Evolutionary conservation across 2,113 vertebrate genomes (phyloP), one percentile per base, ranked within the genome.

Genomic region (Campylorhamphus procurvoides): DNA sequence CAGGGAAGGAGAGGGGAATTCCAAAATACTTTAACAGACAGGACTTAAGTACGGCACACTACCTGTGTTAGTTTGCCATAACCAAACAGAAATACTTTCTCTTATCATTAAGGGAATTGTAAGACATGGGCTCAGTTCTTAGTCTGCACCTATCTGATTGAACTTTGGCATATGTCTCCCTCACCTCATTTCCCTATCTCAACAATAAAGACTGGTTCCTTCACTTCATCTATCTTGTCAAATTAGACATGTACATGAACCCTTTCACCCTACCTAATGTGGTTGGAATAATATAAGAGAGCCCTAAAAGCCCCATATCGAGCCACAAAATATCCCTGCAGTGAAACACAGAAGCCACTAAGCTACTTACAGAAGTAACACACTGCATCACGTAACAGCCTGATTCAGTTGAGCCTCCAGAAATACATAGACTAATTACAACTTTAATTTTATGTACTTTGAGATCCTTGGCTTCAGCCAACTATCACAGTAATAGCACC

Each of bases 181-280:
- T 92, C 95, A 94, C 73, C 58, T 89, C 92, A 82, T 97, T 95
- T 96, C 46, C 86, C 73, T 90, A 84, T 92, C 83, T 90, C 87
- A 81, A 3, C 90, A 96, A 94, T 96, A 93, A 92, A 93, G 92
- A 96, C 76, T 93, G 66, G 53, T 74, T 94, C 85, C 85, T 84
- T 96, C 92, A 95, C 96, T 96, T 93, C 92, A 95, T 95, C 59
- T 95, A 2, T 96, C 94, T 96, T 96, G 88, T 93, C 90, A 96
- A 96, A 97, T 89, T 93, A 93, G 76, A 93, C 76, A 50, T 49
- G 53, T 90, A 95, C 88, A 84, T 68, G 91, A 89, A 94, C 88
- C 90, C 88, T 94, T 97, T 95, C 90, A 87, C 86, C 93, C 60
- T 50, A 76, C 6, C 3, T 89, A 87, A 85, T 83, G 78, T 69